phyloP scores from a whole-genome alignment of 2,113 vertebrate species.

The Rutilus rutilus region DNA sequence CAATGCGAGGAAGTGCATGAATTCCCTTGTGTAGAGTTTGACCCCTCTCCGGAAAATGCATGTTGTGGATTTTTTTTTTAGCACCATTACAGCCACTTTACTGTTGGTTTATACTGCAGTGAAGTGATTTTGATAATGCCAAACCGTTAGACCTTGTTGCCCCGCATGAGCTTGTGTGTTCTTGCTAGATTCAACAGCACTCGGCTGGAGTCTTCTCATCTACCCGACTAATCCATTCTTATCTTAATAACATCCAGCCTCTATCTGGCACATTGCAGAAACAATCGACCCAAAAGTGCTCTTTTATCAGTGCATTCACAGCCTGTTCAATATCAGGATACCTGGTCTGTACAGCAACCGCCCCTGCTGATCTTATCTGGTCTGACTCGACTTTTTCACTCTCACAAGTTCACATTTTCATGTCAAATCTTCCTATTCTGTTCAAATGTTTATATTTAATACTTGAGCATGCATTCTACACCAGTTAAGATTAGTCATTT shows the following conservation, averaged over 20 bases:
- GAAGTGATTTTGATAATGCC: not conserved
- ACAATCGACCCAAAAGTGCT: slow-evolving; percentile 69
- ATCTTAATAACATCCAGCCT: slow-evolving; percentile 78
- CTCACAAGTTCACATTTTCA: not conserved
- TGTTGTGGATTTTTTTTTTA: slow-evolving; percentile 23
- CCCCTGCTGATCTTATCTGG: slow-evolving; percentile 35
- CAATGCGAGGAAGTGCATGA: slow-evolving; percentile 42
- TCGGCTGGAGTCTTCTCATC: slow-evolving; percentile 42
- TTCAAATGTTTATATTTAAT: not conserved
- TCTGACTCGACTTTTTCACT: not conserved
- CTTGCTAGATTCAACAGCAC: slow-evolving; percentile 54
- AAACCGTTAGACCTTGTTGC: not conserved
- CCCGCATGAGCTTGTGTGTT: not conserved
- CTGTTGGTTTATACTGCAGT: not conserved
- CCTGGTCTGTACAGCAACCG: slow-evolving; percentile 33
- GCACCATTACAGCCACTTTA: not conserved
- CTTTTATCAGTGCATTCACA: slow-evolving; percentile 62
- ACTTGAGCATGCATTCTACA: not conserved
- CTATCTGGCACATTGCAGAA: slow-evolving; percentile 64
- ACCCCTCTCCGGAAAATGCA: slow-evolving; percentile 45
- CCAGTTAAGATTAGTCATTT: not conserved
- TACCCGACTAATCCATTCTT: slow-evolving; percentile 70
- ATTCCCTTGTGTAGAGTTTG: slow-evolving; percentile 31
- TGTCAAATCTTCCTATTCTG: too few species aligned
- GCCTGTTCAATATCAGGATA: slow-evolving; percentile 56